phyloP scores from a whole-genome alignment of 2,797 vertebrate genomes.

The Pterois miles region DNA sequence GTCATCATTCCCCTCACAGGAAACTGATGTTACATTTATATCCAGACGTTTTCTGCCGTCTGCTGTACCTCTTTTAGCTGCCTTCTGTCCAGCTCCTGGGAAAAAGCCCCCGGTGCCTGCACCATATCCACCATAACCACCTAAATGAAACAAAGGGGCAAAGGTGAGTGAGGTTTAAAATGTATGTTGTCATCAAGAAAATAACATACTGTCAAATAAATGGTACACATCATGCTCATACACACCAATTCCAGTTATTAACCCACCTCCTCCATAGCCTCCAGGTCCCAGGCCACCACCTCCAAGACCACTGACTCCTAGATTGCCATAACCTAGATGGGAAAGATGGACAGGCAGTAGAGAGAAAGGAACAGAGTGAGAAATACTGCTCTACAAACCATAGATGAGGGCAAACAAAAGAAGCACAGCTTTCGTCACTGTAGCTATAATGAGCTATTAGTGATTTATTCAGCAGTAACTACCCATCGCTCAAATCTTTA shows the following conservation, averaged over 20 bases:
- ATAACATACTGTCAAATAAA: background rate
- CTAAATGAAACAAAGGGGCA: conserved; percentile 43
- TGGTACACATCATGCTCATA: background rate
- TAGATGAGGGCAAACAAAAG: background rate
- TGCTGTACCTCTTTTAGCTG: conserved; percentile 80
- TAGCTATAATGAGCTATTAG: conserved; percentile 1
- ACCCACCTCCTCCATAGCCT: conserved; percentile 58
- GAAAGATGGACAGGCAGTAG: conserved; percentile 11
- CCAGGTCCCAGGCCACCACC: conserved; percentile 52
- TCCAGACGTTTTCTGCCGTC: background rate
- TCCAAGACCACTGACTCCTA: conserved; percentile 64
- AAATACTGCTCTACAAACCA: background rate
- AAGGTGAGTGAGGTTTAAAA: background rate
- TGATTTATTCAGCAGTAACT: conserved; percentile 31
- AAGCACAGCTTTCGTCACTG: background rate
- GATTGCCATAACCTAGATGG: conserved; percentile 73
- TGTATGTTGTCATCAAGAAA: background rate
- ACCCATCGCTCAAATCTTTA: conserved; percentile 36
- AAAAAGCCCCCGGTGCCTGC: conserved; percentile 67
- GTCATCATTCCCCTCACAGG: background rate
- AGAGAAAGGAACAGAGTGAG: background rate
- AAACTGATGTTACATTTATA: conserved; percentile 6
- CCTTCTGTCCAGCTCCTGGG: conserved; percentile 80
- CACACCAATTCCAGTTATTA: background rate
- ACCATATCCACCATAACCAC: conserved; percentile 78